A percentile compares a stretch with the other conserved stretches of the same genome.
phyloP scores from a whole-genome alignment of 2,888 invertebrate genomes.

The Leptura quadrifasciata region DNA sequence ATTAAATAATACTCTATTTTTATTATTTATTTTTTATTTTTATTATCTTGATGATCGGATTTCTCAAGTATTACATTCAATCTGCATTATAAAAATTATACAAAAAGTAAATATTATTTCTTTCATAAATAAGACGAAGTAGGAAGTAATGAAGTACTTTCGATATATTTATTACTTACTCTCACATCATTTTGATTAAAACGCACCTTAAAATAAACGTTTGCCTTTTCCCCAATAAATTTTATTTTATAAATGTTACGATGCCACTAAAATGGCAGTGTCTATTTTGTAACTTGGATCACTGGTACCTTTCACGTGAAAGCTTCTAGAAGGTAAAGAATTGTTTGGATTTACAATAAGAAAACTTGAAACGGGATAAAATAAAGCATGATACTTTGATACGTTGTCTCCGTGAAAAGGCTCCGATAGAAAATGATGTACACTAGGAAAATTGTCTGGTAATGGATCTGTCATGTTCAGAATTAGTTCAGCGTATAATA shows the following conservation, averaged over 20 bases:
- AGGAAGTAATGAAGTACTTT: too few relatives aligned
- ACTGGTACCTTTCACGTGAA: constrained; percentile 14
- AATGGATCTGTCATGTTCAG: constrained; percentile 53
- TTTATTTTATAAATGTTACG: constrained; percentile 16
- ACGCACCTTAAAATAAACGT: not conserved
- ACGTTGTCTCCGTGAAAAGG: not conserved
- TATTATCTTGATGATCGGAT: too few relatives aligned
- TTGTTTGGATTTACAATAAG: constrained; percentile 28
- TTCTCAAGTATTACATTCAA: too few relatives aligned
- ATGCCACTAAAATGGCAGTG: not conserved
- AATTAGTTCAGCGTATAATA: constrained; percentile 38
- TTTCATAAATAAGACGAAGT: too few relatives aligned
- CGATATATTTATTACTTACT: too few relatives aligned
- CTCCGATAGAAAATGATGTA: constrained; percentile 15
- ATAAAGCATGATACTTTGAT: constrained; percentile 2
- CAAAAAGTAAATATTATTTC: too few relatives aligned
- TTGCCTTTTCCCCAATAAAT: not conserved
- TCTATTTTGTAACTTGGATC: constrained; percentile 10
- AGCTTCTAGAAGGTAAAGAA: constrained; percentile 23
- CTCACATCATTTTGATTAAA: too few relatives aligned
- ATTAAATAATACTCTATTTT: too few relatives aligned
- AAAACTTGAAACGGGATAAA: constrained; percentile 22
- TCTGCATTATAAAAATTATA: too few relatives aligned
- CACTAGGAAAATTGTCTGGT: constrained; percentile 40
- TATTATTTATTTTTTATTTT: too few relatives aligned